These are phyloP conservation scores for Galaxias olidus DNA, from an alignment of 2,797 vertebrate genomes.

Conservation along the genomic window DNA sequence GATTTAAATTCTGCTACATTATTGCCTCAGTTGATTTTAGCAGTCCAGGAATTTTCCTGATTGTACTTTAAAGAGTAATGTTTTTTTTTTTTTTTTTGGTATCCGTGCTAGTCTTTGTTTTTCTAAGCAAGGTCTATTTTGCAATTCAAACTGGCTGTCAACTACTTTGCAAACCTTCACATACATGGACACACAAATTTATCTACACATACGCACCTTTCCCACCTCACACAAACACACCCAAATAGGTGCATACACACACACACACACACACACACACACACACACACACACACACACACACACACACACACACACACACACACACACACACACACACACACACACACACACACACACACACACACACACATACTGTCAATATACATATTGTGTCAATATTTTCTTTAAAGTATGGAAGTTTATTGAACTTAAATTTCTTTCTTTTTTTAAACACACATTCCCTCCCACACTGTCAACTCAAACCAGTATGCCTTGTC, in stretches of 20 bases:
- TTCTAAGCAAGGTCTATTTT: conserved; percentile 66
- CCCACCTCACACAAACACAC: not conserved
- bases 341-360: not conserved
- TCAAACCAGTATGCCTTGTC: conserved; percentile 67
- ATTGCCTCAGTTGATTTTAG: too few species aligned
- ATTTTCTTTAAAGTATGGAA: not conserved
- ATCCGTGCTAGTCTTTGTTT: conserved; percentile 7
- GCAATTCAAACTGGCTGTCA: conserved; percentile 77
- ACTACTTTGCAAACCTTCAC: conserved; percentile 78
- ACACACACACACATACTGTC: not conserved
- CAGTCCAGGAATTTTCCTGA: too few species aligned
- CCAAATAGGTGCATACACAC: conserved; percentile 15
- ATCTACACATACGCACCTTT: conserved; percentile 13
- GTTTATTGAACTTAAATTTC: not conserved
- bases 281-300: not conserved
- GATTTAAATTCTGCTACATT: too few species aligned
- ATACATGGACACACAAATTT: conserved; percentile 38
- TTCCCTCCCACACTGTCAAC: conserved; percentile 67
- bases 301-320: conserved; percentile 41
- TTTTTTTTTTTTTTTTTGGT: not conserved
- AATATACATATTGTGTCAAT: not conserved
- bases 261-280: conserved; percentile 1
- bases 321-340: conserved; percentile 23
- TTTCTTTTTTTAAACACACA: conserved; percentile 36
- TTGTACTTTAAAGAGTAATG: not conserved